Conservation (phyloP, 2,888 invertebrate species). For the Caenorhabditis zanzibari region DNA sequence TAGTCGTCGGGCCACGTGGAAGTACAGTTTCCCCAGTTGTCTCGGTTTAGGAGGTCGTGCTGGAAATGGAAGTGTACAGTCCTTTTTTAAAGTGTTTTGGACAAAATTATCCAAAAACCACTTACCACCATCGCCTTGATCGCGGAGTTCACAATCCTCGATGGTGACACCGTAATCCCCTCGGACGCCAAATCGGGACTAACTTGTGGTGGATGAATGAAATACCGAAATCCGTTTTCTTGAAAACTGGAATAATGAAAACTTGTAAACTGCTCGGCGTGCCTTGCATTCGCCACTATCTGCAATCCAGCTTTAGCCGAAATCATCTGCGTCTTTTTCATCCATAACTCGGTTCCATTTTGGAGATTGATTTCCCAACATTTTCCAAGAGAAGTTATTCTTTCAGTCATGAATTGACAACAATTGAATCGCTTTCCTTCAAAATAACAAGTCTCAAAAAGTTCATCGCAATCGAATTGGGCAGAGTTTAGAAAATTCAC, state of each 20-base stretch:
- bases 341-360: constrained; percentile 68
- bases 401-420: constrained; percentile 73
- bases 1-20: constrained; percentile 34
- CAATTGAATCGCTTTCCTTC: constrained; percentile 72
- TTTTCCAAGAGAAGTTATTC: constrained; percentile 77
- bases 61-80: background rate
- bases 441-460: constrained; percentile 74
- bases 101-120: too few relatives aligned
- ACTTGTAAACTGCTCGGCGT: constrained; percentile 71
- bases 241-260: constrained; percentile 72
- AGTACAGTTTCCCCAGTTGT: constrained; percentile 49
- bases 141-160: constrained; percentile 73
- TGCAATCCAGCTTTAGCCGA: constrained; percentile 63
- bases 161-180: constrained; percentile 79
- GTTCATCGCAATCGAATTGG: constrained; percentile 74
- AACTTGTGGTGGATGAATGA: constrained; percentile 73
- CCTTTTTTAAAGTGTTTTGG: too few relatives aligned
- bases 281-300: constrained; percentile 74
- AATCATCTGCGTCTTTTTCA: constrained; percentile 72
- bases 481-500: constrained; percentile 65
- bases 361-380: constrained; percentile 75
- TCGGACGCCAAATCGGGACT: constrained; percentile 74
- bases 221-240: constrained; percentile 80
- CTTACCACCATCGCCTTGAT: constrained; percentile 70
- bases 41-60: constrained; percentile 43